Conservation (phyloP, 2,113 vertebrate genomes). For the Passer montanus region DNA sequence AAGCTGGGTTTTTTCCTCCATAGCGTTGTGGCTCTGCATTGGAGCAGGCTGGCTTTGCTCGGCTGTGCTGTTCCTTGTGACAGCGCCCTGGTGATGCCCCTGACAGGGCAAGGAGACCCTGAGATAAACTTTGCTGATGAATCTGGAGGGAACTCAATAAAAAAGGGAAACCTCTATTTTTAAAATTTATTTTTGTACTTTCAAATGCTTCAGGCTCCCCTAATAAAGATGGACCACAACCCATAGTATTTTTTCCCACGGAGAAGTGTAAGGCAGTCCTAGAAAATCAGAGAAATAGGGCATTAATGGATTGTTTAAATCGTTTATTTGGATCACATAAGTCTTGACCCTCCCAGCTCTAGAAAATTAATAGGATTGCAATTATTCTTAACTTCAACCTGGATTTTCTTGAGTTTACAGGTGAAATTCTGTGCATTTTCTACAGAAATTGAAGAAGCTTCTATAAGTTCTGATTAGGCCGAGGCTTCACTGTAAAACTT, state of each 20-base stretch:
- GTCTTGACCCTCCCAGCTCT: not conserved
- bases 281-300: not conserved
- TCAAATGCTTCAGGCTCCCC: not conserved
- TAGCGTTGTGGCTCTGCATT: rapidly evolving
- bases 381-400: not conserved
- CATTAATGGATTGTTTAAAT: not conserved
- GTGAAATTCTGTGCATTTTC: not conserved
- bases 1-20: rapidly evolving
- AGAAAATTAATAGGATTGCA: not conserved
- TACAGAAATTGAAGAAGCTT: not conserved
- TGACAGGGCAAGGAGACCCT: rapidly evolving
- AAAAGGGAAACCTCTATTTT: not conserved
- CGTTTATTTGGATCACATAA: not conserved
- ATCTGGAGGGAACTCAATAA: not conserved
- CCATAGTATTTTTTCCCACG: not conserved
- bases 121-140: not conserved
- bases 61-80: not conserved
- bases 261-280: not conserved
- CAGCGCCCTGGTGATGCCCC: not conserved
- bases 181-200: not conserved
- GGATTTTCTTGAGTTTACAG: not conserved
- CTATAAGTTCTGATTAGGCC: not conserved
- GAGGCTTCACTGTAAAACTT: not conserved
- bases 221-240: not conserved
- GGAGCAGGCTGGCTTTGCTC: not conserved